phyloP scores from a whole-genome alignment of 2,113 vertebrate species.

The Grammomys dolichurus region DNA sequence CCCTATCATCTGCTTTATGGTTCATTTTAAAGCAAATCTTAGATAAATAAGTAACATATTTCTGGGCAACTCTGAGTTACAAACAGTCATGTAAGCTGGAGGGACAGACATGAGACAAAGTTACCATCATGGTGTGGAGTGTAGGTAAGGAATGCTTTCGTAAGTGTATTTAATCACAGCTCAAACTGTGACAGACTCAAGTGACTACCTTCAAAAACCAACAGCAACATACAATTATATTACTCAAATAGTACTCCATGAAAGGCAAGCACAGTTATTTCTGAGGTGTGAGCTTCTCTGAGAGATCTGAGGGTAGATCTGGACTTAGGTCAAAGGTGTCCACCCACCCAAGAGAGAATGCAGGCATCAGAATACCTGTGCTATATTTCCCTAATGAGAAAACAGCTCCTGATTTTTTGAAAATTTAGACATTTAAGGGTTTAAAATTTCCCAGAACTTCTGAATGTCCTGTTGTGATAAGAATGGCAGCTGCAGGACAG shows the following conservation, averaged over 20 bases:
- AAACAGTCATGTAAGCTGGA: not conserved
- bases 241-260: too few relatives aligned
- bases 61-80: not conserved
- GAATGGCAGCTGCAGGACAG: not conserved
- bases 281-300: not conserved
- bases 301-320: not conserved
- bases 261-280: not conserved
- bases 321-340: not conserved
- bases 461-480: too few relatives aligned
- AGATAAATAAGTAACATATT: not conserved
- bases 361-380: not conserved
- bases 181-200: not conserved
- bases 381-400: not conserved
- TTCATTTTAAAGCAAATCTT: not conserved
- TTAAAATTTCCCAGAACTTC: too few relatives aligned
- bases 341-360: not conserved
- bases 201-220: not conserved
- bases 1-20: not conserved
- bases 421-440: not conserved
- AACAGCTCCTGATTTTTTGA: not conserved
- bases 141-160: not conserved
- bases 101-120: too few relatives aligned
- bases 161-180: not conserved
- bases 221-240: accelerated
- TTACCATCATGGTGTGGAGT: accelerated